Percentiles rank a stretch among this genome's conserved stretches.
phyloP scores from a whole-genome alignment of 2,797 vertebrate species.

The Sebastes flavidus region DNA sequence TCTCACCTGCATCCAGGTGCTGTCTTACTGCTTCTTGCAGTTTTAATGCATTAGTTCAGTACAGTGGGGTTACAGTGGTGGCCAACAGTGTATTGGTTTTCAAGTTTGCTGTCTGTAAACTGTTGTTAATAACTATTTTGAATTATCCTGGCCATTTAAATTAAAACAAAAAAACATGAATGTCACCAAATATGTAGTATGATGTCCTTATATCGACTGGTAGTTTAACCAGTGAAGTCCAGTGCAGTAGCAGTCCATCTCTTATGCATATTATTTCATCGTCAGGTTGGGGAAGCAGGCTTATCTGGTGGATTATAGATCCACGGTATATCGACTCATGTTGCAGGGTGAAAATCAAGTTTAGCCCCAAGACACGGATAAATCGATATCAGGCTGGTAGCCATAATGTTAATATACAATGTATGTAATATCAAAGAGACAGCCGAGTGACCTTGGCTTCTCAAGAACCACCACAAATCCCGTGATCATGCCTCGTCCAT shows the following conservation, averaged over 20 bases:
- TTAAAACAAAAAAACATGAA: background rate
- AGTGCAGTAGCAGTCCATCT: background rate
- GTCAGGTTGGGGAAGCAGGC: constrained; percentile 12
- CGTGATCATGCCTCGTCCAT: constrained; percentile 13
- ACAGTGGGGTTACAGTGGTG: background rate
- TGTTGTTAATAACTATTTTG: background rate
- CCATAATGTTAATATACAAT: constrained; percentile 35
- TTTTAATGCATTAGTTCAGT: background rate
- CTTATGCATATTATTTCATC: background rate
- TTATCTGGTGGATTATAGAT: constrained; percentile 41
- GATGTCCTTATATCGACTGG: background rate
- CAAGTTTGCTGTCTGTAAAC: background rate
- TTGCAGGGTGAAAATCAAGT: constrained; percentile 45
- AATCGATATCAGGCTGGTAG: constrained; percentile 51
- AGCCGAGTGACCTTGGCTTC: constrained; percentile 36
- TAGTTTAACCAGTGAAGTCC: background rate
- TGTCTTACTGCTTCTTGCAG: background rate
- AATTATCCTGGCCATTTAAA: background rate
- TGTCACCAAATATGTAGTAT: background rate
- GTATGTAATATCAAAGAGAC: constrained; percentile 11
- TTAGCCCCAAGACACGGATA: constrained; percentile 31
- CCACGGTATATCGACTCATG: constrained; percentile 18
- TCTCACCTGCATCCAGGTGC: background rate
- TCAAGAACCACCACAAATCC: constrained; percentile 35
- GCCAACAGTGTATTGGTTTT: background rate